Conservation (phyloP, 2,888 invertebrate genomes). For the Melinaea marsaeus region DNA sequence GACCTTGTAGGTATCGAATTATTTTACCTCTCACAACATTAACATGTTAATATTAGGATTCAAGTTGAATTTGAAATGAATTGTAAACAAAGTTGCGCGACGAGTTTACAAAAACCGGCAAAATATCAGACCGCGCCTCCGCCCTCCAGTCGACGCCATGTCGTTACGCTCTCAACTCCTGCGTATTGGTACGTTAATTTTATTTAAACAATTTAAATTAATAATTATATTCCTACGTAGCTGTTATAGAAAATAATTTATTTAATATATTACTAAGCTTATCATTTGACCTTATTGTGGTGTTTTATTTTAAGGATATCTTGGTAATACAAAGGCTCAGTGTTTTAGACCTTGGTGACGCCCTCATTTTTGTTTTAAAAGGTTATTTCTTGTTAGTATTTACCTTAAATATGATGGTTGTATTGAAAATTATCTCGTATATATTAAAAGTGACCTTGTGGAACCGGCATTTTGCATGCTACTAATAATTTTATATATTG, state of each 20-base stretch:
- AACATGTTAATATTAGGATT: neutral
- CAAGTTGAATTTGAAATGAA: conserved; percentile 16
- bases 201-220: neutral
- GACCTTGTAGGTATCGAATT: neutral
- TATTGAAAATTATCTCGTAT: conserved; percentile 12
- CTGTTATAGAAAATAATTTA: neutral
- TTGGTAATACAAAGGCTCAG: conserved; percentile 5
- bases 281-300: neutral
- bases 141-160: conserved; percentile 69
- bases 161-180: conserved; percentile 68
- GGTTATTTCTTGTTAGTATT: neutral
- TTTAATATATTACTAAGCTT: neutral
- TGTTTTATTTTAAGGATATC: conserved; percentile 18
- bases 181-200: conserved; percentile 57
- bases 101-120: conserved; percentile 50
- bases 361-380: neutral
- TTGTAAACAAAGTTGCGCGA: conserved; percentile 57
- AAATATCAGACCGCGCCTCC: conserved; percentile 40
- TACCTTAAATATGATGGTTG: neutral
- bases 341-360: conserved; percentile 1
- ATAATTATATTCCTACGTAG: neutral
- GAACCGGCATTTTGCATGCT: conserved; percentile 13
- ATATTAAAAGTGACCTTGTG: conserved; percentile 13
- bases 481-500: conserved; percentile 19
- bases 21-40: neutral